These are phyloP conservation scores for Drosophila suboccidentalis DNA, from an alignment of 2,888 invertebrate genomes.

Conservation along the genomic window DNA sequence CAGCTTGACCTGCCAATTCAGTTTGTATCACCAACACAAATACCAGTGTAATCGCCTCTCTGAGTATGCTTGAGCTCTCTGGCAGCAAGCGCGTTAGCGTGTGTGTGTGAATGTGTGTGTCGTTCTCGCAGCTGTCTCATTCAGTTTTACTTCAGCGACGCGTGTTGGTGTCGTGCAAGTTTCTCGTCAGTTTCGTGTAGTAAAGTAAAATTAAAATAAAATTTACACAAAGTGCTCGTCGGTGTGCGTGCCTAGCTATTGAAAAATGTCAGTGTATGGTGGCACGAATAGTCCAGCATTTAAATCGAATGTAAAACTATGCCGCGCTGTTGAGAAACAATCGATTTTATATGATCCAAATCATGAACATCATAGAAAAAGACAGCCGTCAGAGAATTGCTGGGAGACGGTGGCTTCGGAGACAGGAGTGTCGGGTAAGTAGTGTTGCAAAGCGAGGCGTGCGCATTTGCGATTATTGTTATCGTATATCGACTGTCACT, in stretches of 20 bases:
- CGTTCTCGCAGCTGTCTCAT: conserved; percentile 49
- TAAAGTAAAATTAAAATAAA: conserved; percentile 40
- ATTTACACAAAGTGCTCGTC: conserved; percentile 25
- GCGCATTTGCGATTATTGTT: conserved; percentile 55
- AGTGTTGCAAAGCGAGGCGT: conserved; percentile 63
- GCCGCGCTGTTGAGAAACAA: conserved; percentile 66
- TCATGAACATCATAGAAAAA: conserved; percentile 59
- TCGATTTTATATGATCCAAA: conserved; percentile 71
- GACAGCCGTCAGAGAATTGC: conserved; percentile 55
- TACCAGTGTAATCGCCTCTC: conserved; percentile 35
- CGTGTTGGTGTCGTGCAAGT: conserved; percentile 55
- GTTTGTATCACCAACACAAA: conserved; percentile 24
- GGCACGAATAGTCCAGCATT: background rate
- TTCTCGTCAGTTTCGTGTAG: conserved; percentile 50
- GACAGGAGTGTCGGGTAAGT: conserved; percentile 67
- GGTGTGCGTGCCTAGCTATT: conserved; percentile 18
- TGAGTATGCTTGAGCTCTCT: conserved; percentile 34
- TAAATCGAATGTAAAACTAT: conserved; percentile 56
- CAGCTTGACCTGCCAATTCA: conserved; percentile 42
- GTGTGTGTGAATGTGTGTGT: conserved; percentile 31
- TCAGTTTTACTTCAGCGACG: conserved; percentile 47
- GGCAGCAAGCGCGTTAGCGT: conserved; percentile 11
- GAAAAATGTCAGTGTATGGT: conserved; percentile 34
- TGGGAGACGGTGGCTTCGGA: conserved; percentile 68
- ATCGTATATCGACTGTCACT: conserved; percentile 35